These are phyloP conservation scores for Chitala chitala DNA, from an alignment of 2,113 vertebrate genomes.

Conservation along the genomic window DNA sequence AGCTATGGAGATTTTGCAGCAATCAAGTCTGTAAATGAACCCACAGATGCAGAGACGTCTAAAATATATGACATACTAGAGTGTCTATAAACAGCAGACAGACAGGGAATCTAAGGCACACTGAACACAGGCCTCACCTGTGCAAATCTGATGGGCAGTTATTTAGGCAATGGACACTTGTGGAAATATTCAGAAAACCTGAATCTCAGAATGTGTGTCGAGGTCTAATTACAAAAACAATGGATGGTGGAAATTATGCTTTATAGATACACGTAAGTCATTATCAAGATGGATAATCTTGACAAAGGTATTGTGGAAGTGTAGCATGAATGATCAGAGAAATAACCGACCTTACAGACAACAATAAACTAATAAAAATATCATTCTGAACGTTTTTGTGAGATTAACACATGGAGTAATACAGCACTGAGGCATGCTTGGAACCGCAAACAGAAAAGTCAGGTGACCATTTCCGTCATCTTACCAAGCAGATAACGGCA, in stretches of 20 bases:
- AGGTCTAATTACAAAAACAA: too few species aligned
- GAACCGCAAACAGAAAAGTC: conserved; percentile 50
- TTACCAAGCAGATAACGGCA: conserved; percentile 62
- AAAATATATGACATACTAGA: conserved; percentile 15
- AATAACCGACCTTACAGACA: conserved; percentile 45
- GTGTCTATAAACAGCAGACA: not conserved
- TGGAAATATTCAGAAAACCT: not conserved
- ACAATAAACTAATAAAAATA: too few species aligned
- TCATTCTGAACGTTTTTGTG: too few species aligned
- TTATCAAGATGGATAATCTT: too few species aligned
- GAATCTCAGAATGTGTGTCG: too few species aligned
- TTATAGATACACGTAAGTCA: too few species aligned
- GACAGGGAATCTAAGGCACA: not conserved
- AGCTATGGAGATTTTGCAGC: not conserved
- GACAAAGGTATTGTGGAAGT: conserved; percentile 58
- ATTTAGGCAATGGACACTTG: conserved; percentile 36
- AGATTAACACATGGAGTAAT: too few species aligned
- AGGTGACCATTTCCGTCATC: conserved; percentile 63
- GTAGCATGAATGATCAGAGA: conserved; percentile 64
- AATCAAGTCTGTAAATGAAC: conserved; percentile 22
- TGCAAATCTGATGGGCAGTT: conserved; percentile 37
- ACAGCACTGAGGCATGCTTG: too few species aligned
- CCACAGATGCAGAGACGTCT: not conserved
- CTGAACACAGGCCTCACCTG: conserved; percentile 26
- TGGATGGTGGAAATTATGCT: too few species aligned